Percentiles rank a stretch among this genome's conserved stretches.
phyloP scores from a whole-genome alignment of 1,140 invertebrate genomes.

The Chionoecetes opilio region DNA sequence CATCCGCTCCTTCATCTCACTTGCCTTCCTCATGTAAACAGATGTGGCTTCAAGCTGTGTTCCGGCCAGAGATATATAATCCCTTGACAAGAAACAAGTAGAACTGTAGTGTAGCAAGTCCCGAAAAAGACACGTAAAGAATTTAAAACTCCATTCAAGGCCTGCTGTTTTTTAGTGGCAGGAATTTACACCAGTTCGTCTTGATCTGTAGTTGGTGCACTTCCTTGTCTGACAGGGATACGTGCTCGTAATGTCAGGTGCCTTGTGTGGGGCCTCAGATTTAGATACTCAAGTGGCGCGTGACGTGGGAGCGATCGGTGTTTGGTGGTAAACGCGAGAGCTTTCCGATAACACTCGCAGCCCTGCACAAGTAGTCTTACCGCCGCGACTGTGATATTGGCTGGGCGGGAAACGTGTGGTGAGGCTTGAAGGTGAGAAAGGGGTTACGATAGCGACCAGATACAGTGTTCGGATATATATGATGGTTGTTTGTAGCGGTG shows the following conservation, averaged over 20 bases:
- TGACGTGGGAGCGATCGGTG: not conserved
- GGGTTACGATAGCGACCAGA: no score
- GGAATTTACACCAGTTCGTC: not conserved
- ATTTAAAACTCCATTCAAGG: not conserved
- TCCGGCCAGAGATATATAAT: no score
- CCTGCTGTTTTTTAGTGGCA: not conserved
- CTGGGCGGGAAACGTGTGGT: not conserved
- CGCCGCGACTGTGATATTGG: not conserved
- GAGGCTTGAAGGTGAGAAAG: not conserved
- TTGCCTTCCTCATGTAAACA: no score
- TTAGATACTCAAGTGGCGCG: not conserved
- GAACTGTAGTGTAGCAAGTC: no score
- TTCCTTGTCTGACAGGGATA: slow-evolving; percentile 1
- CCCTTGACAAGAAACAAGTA: no score
- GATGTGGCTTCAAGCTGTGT: no score
- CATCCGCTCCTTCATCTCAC: no score
- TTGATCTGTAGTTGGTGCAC: not conserved
- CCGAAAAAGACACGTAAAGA: not conserved
- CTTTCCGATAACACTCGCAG: slow-evolving; percentile 15
- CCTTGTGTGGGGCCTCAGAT: not conserved
- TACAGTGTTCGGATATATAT: no score
- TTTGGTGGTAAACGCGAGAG: not conserved
- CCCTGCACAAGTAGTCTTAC: not conserved
- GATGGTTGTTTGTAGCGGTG: no score
- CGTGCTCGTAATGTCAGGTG: slow-evolving; percentile 11